A percentile compares a stretch with the other conserved stretches of the same genome.
Evolutionary conservation across 2,888 invertebrate genomes (phyloP).

Genomic region (Hermodice carunculata): DNA sequence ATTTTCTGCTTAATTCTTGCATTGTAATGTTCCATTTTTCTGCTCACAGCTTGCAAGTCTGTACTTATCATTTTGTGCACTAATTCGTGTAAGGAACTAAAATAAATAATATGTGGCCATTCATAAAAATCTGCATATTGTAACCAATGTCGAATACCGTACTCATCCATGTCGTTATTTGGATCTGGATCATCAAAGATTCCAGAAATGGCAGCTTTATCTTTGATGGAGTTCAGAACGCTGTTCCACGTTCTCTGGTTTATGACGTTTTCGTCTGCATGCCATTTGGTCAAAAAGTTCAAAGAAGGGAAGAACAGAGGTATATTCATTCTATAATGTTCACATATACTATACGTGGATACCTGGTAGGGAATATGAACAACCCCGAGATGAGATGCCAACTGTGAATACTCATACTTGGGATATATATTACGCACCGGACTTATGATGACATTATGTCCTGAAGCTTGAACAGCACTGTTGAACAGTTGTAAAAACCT

Average conservation of each 20-base stretch:
- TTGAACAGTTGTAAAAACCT: neutral
- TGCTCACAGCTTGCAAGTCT: neutral
- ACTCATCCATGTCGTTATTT: neutral
- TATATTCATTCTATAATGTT: neutral
- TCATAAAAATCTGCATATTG: neutral
- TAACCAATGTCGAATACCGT: neutral
- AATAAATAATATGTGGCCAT: neutral
- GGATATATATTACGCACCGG: neutral
- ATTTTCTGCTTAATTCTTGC: neutral
- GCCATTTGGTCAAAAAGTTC: neutral
- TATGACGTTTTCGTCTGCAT: constrained; percentile 2
- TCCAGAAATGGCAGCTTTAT: neutral
- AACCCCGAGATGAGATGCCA: neutral
- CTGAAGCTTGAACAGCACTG: neutral
- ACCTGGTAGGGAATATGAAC: neutral
- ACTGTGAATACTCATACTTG: neutral
- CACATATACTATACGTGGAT: neutral
- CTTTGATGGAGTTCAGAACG: neutral
- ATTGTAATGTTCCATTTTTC: neutral
- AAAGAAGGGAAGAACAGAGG: neutral
- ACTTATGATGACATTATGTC: neutral
- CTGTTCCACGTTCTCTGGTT: neutral
- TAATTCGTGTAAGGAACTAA: neutral
- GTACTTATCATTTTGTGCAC: neutral
- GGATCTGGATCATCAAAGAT: neutral